Percentiles rank a stretch among this genome's conserved stretches.
Evolutionary conservation across 2,113 vertebrate species (phyloP).

Genomic region (Gracilinanus agilis): DNA sequence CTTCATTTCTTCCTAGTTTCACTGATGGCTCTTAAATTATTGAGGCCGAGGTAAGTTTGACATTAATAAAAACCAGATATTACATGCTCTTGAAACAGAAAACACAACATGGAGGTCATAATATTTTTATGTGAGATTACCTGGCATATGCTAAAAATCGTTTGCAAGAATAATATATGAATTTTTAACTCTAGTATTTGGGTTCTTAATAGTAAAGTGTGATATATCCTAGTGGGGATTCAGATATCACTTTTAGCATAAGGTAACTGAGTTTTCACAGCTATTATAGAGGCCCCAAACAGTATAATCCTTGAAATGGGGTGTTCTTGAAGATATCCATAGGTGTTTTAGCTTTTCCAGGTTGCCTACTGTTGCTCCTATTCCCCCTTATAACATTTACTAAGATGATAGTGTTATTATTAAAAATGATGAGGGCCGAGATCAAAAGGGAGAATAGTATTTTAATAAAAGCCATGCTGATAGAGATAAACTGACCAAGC

Average conservation of each 20-base stretch:
- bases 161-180: background rate
- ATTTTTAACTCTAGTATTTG: background rate
- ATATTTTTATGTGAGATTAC: background rate
- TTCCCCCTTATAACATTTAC: background rate
- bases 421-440: too few relatives aligned
- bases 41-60: background rate
- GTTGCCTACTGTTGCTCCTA: background rate
- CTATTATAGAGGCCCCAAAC: background rate
- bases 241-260: background rate
- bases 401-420: too few relatives aligned
- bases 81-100: background rate
- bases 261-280: background rate
- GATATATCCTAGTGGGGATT: background rate
- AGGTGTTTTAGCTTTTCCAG: background rate
- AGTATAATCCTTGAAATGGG: background rate
- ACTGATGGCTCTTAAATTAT: background rate
- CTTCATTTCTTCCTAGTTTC: background rate
- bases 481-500: too few relatives aligned
- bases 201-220: background rate
- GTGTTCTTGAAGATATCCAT: background rate
- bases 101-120: background rate
- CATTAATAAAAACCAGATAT: background rate
- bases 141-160: background rate
- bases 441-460: too few relatives aligned
- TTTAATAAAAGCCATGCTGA: too few relatives aligned